Conservation (phyloP, 2,797 vertebrate genomes). For the Poeciliopsis gracilis region DNA sequence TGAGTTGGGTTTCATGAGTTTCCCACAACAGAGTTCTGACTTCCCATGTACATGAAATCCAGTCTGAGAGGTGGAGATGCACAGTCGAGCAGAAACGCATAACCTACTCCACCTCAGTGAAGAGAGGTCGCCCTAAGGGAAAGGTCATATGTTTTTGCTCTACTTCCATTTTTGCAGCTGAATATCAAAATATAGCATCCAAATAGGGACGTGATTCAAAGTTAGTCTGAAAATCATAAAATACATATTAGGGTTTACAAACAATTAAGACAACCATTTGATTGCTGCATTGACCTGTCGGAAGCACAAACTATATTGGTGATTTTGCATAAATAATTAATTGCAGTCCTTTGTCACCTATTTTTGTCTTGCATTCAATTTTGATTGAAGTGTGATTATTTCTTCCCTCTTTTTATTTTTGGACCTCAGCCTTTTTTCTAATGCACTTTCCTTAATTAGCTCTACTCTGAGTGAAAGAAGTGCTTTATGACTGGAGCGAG, state of each 20-base stretch:
- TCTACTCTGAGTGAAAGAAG: not conserved
- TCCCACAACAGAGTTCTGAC: not conserved
- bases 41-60: not conserved
- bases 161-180: not conserved
- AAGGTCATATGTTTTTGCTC: not conserved
- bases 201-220: not conserved
- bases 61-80: not conserved
- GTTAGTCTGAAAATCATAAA: not conserved
- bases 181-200: not conserved
- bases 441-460: not conserved
- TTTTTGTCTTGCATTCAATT: not conserved
- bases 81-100: not conserved
- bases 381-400: not conserved
- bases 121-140: not conserved
- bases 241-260: not conserved
- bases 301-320: not conserved
- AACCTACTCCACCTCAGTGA: not conserved
- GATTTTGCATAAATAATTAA: not conserved
- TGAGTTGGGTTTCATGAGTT: not conserved
- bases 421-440: not conserved
- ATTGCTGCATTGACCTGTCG: not conserved
- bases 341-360: not conserved
- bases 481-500: not conserved
- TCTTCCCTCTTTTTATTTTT: not conserved
- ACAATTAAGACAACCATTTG: not conserved